Percentiles rank a stretch among this genome's conserved stretches.
Evolutionary conservation across 1,140 invertebrate genomes (phyloP).

Genomic region (Conus ventricosus): DNA sequence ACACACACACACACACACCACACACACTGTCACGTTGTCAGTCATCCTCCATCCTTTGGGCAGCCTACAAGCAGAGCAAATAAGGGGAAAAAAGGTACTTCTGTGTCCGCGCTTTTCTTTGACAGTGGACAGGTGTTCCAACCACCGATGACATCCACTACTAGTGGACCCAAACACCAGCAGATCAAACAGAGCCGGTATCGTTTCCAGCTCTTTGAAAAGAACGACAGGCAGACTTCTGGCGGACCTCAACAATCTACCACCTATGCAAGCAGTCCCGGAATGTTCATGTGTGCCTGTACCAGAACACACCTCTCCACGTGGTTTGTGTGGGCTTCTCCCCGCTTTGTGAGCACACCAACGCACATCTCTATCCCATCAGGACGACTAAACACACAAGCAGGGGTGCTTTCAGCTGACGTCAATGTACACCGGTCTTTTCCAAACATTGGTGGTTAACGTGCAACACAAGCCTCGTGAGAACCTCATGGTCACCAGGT

Average conservation of each 20-base stretch:
- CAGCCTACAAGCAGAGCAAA: no score
- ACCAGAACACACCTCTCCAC: neutral
- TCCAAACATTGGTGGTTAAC: neutral
- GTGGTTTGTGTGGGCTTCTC: neutral
- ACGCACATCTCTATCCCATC: neutral
- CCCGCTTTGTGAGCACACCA: neutral
- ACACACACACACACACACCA: no score
- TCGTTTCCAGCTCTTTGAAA: no score
- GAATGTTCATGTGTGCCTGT: neutral
- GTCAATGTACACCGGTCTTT: neutral
- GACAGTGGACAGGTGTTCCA: no score
- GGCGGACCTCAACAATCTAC: neutral
- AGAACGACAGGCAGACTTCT: no score
- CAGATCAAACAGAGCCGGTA: no score
- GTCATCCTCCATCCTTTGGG: no score
- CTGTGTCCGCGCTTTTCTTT: no score
- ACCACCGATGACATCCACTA: no score
- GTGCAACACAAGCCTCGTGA: neutral
- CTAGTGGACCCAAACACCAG: no score
- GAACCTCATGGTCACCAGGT: neutral
- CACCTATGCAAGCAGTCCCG: neutral
- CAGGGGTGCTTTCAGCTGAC: neutral
- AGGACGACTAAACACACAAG: conserved; percentile 2
- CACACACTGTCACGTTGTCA: no score
- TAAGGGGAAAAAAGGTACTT: no score